Base-by-base conservation (phyloP, 2,113 vertebrate species). In the Onychostoma macrolepis region DNA sequence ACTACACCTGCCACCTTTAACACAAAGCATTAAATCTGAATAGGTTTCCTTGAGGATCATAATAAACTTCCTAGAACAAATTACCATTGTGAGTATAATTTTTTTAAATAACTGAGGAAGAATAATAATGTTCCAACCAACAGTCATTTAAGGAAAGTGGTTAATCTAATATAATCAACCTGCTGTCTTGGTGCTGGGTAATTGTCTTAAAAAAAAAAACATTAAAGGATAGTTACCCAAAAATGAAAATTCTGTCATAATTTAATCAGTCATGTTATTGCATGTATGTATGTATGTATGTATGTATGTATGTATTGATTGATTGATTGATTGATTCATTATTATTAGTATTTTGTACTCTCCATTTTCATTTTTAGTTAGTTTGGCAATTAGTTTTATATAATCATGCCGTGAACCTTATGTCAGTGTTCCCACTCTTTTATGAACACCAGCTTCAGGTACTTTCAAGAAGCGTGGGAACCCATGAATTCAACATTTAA, bases 1-100 rank as follows among this genome's bases (percentile, higher is more conserved):
- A 36, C 26, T 75, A 38, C 21, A 41, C 58, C 74, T 56, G 84
- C 69, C 11, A 80, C 36, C 26, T 79, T 79, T 76, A 26, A 48
- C 74, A 72, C 33, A 72, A 72, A 72, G 69, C 33, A 36, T n/a
- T 30, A 33, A 9, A 78, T 53, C 8, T 21, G 15, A 78, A 53
- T 1, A 53, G 26, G 26, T 19, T 53, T 30, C 45, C 26, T 77
- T 21, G 1, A 30, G 6, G 6, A 50, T 48, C n/a, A 43, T 48
- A 4, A 76, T 76, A 30, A 48, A 0, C n/a, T 15, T 26, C 26
- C n/a, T 30, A 6, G 1, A 50, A 50, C 10, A 77, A 77, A 48
- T 48, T 50, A 15, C 45, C 4, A n/a, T 74, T 74, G n/a, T 67
- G 45, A 74, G 56, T 53, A 19, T 26, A 17, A 53, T 80, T 82